A percentile compares a stretch with the other conserved stretches of the same genome.
phyloP scores from a whole-genome alignment of 2,797 vertebrate genomes.

The Silurus aristotelis region DNA sequence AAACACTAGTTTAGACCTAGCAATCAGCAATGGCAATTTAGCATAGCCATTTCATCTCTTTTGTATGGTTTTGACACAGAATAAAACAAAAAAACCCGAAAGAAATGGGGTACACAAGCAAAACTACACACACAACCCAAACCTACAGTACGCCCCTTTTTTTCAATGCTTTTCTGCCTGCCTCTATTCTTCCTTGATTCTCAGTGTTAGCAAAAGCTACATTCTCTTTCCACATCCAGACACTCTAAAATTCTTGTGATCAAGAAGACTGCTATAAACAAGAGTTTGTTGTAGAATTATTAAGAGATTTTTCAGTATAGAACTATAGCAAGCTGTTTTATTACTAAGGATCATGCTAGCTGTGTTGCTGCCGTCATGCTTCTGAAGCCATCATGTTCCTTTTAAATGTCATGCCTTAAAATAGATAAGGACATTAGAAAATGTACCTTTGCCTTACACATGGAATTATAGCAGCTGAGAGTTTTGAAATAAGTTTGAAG shows the following conservation, averaged over 20 bases:
- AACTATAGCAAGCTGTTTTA: conserved; percentile 9
- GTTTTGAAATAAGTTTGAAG: not conserved
- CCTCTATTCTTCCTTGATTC: not conserved
- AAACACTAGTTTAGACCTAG: not conserved
- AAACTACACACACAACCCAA: not conserved
- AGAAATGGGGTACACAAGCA: not conserved
- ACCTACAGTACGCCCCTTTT: no score
- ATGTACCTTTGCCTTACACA: conserved; percentile 59
- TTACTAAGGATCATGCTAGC: conserved; percentile 11
- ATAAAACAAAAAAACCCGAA: not conserved
- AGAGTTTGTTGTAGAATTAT: not conserved
- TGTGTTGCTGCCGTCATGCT: conserved; percentile 51
- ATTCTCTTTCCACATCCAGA: not conserved
- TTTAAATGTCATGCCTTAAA: conserved; percentile 42
- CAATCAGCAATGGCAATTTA: not conserved
- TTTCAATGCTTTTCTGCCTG: not conserved
- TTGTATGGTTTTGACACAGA: not conserved
- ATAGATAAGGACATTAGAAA: conserved; percentile 62
- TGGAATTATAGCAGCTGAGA: not conserved
- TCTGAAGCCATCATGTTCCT: conserved; percentile 30
- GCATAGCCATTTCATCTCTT: no score
- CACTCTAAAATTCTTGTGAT: not conserved
- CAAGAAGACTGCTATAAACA: not conserved
- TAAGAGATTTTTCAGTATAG: not conserved
- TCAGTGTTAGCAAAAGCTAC: not conserved